phyloP scores from a whole-genome alignment of 2,113 vertebrate species.

The Ceuthmochares aereus region DNA sequence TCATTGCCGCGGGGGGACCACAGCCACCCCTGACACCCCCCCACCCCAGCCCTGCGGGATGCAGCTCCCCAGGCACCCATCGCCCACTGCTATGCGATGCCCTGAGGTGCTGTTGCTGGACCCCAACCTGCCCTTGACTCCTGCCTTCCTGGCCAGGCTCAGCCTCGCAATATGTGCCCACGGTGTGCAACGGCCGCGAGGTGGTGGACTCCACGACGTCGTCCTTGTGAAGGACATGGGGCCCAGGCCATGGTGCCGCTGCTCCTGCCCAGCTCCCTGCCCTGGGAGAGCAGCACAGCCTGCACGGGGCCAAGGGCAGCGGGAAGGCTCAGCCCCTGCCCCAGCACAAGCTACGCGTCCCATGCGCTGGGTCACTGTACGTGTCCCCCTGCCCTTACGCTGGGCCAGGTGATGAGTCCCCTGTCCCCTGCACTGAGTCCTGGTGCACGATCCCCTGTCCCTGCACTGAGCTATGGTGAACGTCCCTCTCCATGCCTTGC shows the following conservation, averaged over 20 bases:
- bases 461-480: not conserved
- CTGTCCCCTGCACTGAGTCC: not conserved
- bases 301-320: not conserved
- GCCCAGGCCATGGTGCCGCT: not conserved
- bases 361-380: rapidly evolving
- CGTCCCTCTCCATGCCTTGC: not conserved
- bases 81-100: rapidly evolving
- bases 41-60: not conserved
- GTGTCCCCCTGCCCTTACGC: not conserved
- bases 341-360: not conserved
- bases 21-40: not conserved
- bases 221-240: slow-evolving; percentile 83
- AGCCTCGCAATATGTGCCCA: slow-evolving; percentile 89
- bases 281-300: not conserved
- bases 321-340: not conserved
- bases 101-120: not conserved
- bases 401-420: not conserved
- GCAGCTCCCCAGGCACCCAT: not conserved
- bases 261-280: not conserved
- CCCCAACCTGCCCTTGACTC: not conserved
- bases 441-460: not conserved
- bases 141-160: slow-evolving; percentile 75
- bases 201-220: slow-evolving; percentile 97
- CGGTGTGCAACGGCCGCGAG: slow-evolving; percentile 94
- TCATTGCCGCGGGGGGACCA: not conserved